These are phyloP conservation scores for Xiphophorus hellerii DNA, from an alignment of 2,113 vertebrate species.

Conservation along the genomic window DNA sequence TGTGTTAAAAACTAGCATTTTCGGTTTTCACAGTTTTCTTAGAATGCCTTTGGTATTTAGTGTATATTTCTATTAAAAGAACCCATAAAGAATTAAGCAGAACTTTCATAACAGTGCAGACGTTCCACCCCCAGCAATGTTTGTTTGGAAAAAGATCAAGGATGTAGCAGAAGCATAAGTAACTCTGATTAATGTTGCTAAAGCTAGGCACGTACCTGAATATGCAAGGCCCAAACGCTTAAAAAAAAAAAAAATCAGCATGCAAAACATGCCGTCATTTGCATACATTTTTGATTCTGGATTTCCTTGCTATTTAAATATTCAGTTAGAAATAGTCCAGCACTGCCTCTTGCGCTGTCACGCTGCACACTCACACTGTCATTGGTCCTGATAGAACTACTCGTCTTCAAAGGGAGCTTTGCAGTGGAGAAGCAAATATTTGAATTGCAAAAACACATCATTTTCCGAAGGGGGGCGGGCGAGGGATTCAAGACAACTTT, in stretches of 20 bases:
- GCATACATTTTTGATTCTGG: constrained; percentile 81
- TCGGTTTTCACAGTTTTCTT: constrained; percentile 23
- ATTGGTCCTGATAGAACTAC: constrained; percentile 97
- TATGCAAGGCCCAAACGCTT: constrained; percentile 71
- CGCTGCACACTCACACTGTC: constrained; percentile 97
- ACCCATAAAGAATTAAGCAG: constrained; percentile 58
- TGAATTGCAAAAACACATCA: constrained; percentile 98
- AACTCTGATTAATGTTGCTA: constrained; percentile 76
- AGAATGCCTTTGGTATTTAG: constrained; percentile 43
- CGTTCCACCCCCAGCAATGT: constrained; percentile 56
- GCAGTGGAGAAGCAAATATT: constrained; percentile 92
- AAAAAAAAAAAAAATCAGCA: constrained; percentile 75
- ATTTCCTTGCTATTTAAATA: constrained; percentile 81
- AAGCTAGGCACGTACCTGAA: constrained; percentile 72
- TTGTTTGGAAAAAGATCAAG: constrained; percentile 72
- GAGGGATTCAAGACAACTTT: constrained; percentile 91
- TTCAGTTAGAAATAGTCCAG: constrained; percentile 94
- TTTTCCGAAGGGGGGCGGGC: constrained; percentile 80
- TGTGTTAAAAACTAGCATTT: constrained; percentile 17
- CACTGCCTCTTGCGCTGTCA: constrained; percentile 97
- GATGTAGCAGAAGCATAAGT: constrained; percentile 59
- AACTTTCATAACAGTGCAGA: constrained; percentile 68
- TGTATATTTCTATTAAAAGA: constrained; percentile 45
- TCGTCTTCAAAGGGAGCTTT: constrained; percentile 95
- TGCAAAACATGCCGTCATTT: constrained; percentile 80